Evolutionary conservation across 2,888 invertebrate genomes (phyloP).

Genomic region (Eupithecia abbreviata): DNA sequence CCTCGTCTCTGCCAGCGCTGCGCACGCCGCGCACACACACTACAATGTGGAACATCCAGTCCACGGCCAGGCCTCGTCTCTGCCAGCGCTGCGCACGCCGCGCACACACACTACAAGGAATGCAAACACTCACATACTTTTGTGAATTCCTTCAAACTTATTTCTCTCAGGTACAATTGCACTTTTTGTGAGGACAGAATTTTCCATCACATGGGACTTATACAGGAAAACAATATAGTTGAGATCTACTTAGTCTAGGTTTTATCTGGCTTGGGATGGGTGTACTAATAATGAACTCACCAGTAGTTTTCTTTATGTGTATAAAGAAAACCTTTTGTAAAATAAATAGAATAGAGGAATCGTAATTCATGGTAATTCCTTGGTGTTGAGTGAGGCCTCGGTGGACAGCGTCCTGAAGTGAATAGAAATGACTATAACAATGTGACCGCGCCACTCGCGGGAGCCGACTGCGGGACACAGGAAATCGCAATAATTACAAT

Average conservation of each 20-base stretch:
- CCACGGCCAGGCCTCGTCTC: too few species aligned
- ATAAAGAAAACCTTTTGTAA: too few species aligned
- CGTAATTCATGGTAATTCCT: background rate
- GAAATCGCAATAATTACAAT: conserved; percentile 11
- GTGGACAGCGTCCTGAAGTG: background rate
- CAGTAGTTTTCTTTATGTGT: too few species aligned
- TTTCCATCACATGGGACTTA: background rate
- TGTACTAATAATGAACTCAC: too few species aligned
- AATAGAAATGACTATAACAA: conserved; percentile 6
- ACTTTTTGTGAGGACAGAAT: background rate
- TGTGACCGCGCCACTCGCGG: background rate
- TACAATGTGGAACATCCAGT: too few species aligned
- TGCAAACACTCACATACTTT: background rate
- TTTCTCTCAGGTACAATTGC: background rate
- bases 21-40: too few species aligned
- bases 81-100: background rate
- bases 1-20: too few species aligned
- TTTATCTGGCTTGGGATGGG: background rate
- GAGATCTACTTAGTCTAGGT: background rate
- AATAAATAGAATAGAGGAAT: background rate
- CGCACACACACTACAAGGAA: background rate
- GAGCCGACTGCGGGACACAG: conserved; percentile 13
- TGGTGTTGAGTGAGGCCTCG: background rate
- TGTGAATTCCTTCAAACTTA: background rate
- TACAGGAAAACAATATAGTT: background rate